phyloP scores from a whole-genome alignment of 37 sponge, comb jelly and placozoan species.

The Cliona cf. orientalis region DNA sequence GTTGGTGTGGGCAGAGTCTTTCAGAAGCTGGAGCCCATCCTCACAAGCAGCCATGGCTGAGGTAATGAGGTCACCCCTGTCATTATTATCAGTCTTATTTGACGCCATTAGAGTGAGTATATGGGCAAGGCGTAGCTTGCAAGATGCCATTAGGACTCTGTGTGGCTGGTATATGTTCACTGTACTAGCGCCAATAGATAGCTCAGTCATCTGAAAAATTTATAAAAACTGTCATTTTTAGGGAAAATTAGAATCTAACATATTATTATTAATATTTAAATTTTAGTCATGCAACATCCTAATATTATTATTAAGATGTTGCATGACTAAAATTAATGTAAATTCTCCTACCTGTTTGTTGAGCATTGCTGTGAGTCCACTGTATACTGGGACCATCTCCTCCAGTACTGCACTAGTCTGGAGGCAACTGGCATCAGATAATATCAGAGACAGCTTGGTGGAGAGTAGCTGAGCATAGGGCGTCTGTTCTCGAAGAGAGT shows the following conservation, averaged over 20 bases:
- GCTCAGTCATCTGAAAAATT: too few relatives aligned
- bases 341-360: conserved; percentile 35
- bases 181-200: too few relatives aligned
- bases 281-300: too few relatives aligned
- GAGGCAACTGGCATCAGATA: conserved; percentile 40
- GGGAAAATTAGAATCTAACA: too few relatives aligned
- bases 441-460: conserved; percentile 23
- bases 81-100: too few relatives aligned
- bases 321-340: not conserved
- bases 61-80: not conserved
- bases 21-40: conserved; percentile 26
- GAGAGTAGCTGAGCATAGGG: conserved; percentile 2
- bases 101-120: conserved; percentile 10
- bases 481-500: conserved; percentile 14
- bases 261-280: too few relatives aligned
- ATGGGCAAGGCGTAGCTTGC: conserved; percentile 33
- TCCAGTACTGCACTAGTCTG: not conserved
- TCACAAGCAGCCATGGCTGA: conserved; percentile 6
- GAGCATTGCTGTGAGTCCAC: conserved; percentile 11
- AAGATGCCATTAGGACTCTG: conserved; percentile 24
- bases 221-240: too few relatives aligned
- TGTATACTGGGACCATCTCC: conserved; percentile 28
- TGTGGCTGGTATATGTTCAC: conserved; percentile 39
- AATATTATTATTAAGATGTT: too few relatives aligned
- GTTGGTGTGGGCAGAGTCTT: conserved; percentile 4